phyloP scores from a whole-genome alignment of 2,888 invertebrate genomes.

The Tridacna crocea region DNA sequence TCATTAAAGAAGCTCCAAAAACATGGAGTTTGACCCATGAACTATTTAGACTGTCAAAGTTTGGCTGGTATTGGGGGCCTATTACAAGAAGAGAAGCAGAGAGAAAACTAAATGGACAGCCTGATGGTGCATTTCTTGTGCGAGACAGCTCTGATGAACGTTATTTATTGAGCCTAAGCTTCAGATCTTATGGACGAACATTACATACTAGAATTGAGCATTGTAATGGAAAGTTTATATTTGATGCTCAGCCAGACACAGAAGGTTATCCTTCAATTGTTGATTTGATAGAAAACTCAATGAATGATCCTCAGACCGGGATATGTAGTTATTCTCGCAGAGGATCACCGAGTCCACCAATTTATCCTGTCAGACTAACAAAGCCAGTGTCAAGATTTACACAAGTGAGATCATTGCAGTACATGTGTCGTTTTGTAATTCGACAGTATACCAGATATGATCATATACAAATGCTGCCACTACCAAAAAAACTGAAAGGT shows the following conservation, averaged over 20 bases:
- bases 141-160: slow-evolving; percentile 90
- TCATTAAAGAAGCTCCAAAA: slow-evolving; percentile 66
- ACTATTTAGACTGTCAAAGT: slow-evolving; percentile 84
- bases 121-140: slow-evolving; percentile 91
- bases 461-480: slow-evolving; percentile 89
- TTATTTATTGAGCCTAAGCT: slow-evolving; percentile 90
- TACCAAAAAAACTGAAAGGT: slow-evolving; percentile 86
- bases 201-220: slow-evolving; percentile 91
- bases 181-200: slow-evolving; percentile 88
- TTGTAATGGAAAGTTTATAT: slow-evolving; percentile 87
- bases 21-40: slow-evolving; percentile 85
- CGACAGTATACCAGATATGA: slow-evolving; percentile 89
- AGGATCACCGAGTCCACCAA: slow-evolving; percentile 88
- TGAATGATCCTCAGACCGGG: slow-evolving; percentile 89
- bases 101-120: slow-evolving; percentile 88
- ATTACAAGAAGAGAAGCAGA: slow-evolving; percentile 90
- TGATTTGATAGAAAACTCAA: slow-evolving; percentile 90
- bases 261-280: slow-evolving; percentile 86
- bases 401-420: slow-evolving; percentile 89
- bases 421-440: slow-evolving; percentile 90
- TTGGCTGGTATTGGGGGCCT: slow-evolving; percentile 92
- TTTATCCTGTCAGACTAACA: slow-evolving; percentile 90
- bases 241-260: slow-evolving; percentile 84
- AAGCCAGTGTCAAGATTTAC: slow-evolving; percentile 91
- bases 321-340: slow-evolving; percentile 90